Percentiles rank a stretch among this genome's conserved stretches.
Conservation (phyloP, 2,797 vertebrate genomes). For the Danio tinwini region DNA sequence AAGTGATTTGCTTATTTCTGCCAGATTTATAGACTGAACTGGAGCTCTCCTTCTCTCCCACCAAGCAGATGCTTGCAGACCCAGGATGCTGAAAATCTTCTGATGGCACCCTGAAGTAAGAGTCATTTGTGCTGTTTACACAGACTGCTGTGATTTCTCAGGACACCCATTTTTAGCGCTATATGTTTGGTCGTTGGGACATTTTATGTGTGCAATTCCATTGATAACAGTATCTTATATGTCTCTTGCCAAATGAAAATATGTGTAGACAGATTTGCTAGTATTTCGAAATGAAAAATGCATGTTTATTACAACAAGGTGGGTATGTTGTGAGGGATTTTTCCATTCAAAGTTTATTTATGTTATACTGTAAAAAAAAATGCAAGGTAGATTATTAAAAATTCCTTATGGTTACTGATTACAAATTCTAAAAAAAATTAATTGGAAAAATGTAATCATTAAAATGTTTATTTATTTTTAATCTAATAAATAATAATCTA, state of each 20-base stretch:
- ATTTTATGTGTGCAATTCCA: conserved; percentile 12
- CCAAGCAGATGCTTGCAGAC: background rate
- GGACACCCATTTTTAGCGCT: conserved; percentile 1
- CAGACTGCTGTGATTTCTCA: conserved; percentile 24
- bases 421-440: too few species aligned
- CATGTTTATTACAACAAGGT: background rate
- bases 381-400: too few species aligned
- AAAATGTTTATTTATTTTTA: too few species aligned
- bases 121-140: background rate
- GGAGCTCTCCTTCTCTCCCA: background rate
- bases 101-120: background rate
- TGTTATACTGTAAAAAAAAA: too few species aligned
- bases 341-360: too few species aligned
- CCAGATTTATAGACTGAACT: background rate
- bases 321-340: background rate
- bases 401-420: too few species aligned
- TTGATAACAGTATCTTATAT: background rate
- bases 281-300: background rate
- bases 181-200: background rate
- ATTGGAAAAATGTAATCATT: too few species aligned
- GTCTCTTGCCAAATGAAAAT: conserved; percentile 16
- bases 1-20: conserved; percentile 4
- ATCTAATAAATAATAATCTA: too few species aligned
- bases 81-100: background rate
- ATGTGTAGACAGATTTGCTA: background rate